Evolutionary conservation across 1,140 invertebrate genomes (phyloP).

Genomic region (Panagrolaimus sp.): DNA sequence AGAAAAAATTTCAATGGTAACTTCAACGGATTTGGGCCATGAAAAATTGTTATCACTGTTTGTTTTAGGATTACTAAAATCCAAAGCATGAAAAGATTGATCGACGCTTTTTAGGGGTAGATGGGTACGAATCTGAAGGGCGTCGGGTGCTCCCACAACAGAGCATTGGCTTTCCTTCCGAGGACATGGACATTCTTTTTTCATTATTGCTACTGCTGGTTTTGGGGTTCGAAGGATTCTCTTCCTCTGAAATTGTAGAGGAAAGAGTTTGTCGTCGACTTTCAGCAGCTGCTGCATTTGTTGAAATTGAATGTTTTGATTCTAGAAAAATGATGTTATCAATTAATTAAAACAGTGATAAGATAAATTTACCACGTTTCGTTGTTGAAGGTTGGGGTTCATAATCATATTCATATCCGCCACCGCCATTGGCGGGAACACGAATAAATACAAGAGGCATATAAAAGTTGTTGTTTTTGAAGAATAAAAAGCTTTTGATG

Average conservation of each 20-base stretch:
- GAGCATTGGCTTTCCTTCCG: background rate
- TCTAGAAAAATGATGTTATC: too few relatives aligned
- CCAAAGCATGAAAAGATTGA: conserved; percentile 16
- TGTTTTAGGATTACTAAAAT: background rate
- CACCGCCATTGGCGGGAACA: conserved; percentile 13
- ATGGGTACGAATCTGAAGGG: background rate
- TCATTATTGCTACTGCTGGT: too few relatives aligned
- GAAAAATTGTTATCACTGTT: too few relatives aligned
- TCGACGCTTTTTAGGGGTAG: conserved; percentile 14
- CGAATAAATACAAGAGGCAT: conserved; percentile 18
- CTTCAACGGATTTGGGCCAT: background rate
- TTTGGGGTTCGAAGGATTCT: too few relatives aligned
- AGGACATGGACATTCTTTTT: conserved; percentile 5
- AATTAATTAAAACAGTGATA: too few relatives aligned
- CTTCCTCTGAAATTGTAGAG: too few relatives aligned
- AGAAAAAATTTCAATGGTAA: conserved; percentile 3
- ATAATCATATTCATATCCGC: background rate
- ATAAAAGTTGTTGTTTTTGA: background rate
- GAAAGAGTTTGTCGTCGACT: too few relatives aligned
- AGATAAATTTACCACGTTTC: too few relatives aligned
- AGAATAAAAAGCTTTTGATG: too few relatives aligned
- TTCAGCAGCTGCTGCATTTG: too few relatives aligned
- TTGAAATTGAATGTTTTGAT: too few relatives aligned
- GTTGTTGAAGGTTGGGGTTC: too few relatives aligned
- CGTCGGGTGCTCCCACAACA: background rate